These are phyloP conservation scores for Plotosus lineatus DNA, from an alignment of 2,113 vertebrate species.

Conservation along the genomic window DNA sequence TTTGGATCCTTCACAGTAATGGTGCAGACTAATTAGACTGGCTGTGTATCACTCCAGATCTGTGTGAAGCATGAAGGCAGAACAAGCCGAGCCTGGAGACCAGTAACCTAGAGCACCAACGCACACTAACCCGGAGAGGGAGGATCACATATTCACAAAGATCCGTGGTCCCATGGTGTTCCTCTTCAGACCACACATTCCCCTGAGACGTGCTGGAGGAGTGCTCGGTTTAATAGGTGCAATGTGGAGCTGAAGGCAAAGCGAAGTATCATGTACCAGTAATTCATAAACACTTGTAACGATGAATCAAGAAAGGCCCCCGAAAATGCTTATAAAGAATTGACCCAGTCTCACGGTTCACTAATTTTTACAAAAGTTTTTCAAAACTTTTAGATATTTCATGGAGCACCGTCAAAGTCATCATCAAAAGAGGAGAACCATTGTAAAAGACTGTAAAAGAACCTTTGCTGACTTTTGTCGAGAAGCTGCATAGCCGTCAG, in stretches of 20 bases:
- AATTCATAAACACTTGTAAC: neutral
- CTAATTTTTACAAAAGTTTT: neutral
- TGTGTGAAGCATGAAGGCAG: conserved; percentile 12
- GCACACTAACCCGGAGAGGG: neutral
- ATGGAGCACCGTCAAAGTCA: neutral
- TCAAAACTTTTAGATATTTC: neutral
- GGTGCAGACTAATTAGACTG: conserved; percentile 11
- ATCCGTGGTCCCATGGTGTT: neutral
- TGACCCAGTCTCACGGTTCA: neutral
- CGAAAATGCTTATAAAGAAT: neutral
- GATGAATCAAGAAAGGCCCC: neutral
- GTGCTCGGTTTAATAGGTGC: neutral
- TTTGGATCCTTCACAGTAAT: neutral
- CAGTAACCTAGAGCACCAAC: conserved; percentile 44
- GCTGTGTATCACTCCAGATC: conserved; percentile 9
- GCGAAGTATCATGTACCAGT: neutral
- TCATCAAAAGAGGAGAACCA: neutral
- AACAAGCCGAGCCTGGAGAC: conserved; percentile 34
- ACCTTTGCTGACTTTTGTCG: no score
- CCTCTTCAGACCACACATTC: neutral
- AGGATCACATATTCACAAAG: conserved; percentile 4
- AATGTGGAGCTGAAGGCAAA: neutral
- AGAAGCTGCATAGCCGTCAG: no score
- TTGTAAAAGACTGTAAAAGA: neutral
- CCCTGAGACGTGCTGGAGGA: neutral